Evolutionary conservation across 2,797 vertebrate genomes (phyloP), one percentile per base, ranked within the genome.

Genomic region (Syndactyla subalaris): DNA sequence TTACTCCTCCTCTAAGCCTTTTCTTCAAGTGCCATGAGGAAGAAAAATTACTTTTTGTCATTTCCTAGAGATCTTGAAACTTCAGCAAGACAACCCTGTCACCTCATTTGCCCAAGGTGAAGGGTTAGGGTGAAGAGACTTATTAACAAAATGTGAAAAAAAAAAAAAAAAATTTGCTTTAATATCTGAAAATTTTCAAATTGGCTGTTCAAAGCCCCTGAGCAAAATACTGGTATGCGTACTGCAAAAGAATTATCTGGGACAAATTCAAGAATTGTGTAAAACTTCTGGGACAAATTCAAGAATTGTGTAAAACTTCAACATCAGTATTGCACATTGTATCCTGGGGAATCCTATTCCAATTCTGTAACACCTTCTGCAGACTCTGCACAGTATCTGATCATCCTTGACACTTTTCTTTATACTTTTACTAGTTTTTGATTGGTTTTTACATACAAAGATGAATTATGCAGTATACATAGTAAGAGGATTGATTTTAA

Each of bases 131-230:
- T 26, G 3, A 83, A 55, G 7, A 65, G 11, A 65, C 12, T 0
- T 74, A 38, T 1, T 26, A 88, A 79, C 4, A 91, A 59, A 79
- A 63, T 9, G 32, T 6, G 7, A 11, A 3, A 51, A 0, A 0
- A 0, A 27, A 41, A 41, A 7, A 0, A 0, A 27, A 41, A 41
- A 41, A 9, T 52, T 65, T 52, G 26, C 21, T 61, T 46, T 41
- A 71, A 8, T 30, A 61, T 8, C 38, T 14, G 8, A 14, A 77
- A 34, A 57, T 78, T 88, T 86, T 73, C 8, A 43, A 63, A 84
- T 0, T 30, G 29, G 8, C 14, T 83, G 29, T 36, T 81, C 68
- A 63, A 88, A 71, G 9, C 17, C 54, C 19, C 51, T 43, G 22
- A 62, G 46, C 26, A 88, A 74, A 76, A 62, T 24, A 34, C 0